phyloP scores from a whole-genome alignment of 2,113 vertebrate genomes.

The Mormoops blainvillei region DNA sequence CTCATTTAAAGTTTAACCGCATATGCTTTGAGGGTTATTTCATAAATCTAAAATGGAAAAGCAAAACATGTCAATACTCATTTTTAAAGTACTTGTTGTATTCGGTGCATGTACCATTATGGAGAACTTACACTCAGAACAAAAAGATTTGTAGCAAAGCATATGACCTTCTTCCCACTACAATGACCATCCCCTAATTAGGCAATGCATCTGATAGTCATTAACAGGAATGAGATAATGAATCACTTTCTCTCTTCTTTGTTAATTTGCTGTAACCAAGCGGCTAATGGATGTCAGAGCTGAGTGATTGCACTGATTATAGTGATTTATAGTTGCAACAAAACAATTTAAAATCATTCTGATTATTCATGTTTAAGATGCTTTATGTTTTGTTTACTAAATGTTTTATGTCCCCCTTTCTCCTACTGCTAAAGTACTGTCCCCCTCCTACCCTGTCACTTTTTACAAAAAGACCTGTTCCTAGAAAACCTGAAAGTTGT shows the following conservation, averaged over 20 bases:
- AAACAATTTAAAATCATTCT: constrained; percentile 91
- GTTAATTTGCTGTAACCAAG: constrained; percentile 95
- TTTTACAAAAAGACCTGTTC: constrained; percentile 65
- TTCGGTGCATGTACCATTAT: constrained; percentile 70
- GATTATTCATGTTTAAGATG: constrained; percentile 91
- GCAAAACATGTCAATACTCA: constrained; percentile 70
- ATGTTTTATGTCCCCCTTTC: constrained; percentile 79
- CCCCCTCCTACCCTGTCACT: constrained; percentile 44
- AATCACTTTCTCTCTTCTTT: constrained; percentile 93
- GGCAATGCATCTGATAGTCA: constrained; percentile 95
- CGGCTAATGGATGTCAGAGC: constrained; percentile 96
- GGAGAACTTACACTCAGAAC: constrained; percentile 77
- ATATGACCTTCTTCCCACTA: constrained; percentile 90
- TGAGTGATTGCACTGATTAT: constrained; percentile 94
- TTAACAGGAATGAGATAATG: constrained; percentile 96
- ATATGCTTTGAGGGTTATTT: constrained; percentile 21
- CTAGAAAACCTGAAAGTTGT: constrained; percentile 77
- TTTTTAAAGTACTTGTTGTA: constrained; percentile 70
- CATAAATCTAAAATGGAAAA: constrained; percentile 61
- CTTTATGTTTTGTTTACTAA: constrained; percentile 89
- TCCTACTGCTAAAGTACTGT: constrained; percentile 48
- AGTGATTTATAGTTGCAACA: constrained; percentile 93
- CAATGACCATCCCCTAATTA: constrained; percentile 93
- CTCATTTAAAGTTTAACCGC: constrained; percentile 44
- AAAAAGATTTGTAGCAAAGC: constrained; percentile 86